Percentiles rank a stretch among this genome's conserved stretches.
Conservation (phyloP, 2,888 invertebrate species). For the Monochamus alternatus region DNA sequence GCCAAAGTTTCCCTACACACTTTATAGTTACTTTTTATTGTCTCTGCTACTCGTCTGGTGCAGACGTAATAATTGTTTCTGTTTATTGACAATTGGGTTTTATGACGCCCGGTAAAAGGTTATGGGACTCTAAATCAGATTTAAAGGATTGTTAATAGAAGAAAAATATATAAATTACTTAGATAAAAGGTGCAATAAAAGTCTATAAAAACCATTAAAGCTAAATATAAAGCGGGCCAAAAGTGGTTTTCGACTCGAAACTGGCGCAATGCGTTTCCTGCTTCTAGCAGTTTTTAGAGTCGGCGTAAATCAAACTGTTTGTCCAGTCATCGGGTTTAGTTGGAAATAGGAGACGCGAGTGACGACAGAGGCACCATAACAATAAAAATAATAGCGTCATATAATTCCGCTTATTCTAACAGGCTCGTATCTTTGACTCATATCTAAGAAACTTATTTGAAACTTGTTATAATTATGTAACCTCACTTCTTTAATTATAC, state of each 20-base stretch:
- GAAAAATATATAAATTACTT: conserved; percentile 30
- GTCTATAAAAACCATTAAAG: conserved; percentile 19
- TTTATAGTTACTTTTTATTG: conserved; percentile 19
- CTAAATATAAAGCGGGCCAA: conserved; percentile 20
- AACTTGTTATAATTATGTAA: conserved; percentile 3
- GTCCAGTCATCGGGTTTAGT: background rate
- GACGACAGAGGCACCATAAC: conserved; percentile 13
- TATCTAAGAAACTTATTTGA: background rate
- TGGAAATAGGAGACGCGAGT: conserved; percentile 1
- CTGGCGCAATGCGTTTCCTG: conserved; percentile 15
- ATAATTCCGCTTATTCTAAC: conserved; percentile 5
- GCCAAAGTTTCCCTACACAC: background rate
- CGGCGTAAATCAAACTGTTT: conserved; percentile 12
- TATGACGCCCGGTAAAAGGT: conserved; percentile 29
- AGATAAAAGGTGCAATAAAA: conserved; percentile 31
- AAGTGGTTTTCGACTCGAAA: conserved; percentile 19
- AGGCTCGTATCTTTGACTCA: conserved; percentile 1
- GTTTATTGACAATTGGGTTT: conserved; percentile 26
- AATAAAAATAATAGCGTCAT: conserved; percentile 20
- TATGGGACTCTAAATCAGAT: conserved; percentile 34
- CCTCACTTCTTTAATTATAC: background rate
- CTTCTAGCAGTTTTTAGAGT: conserved; percentile 19
- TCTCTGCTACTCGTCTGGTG: conserved; percentile 11
- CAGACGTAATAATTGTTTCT: conserved; percentile 23
- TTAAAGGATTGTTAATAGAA: conserved; percentile 24